Conservation (phyloP, 2,797 vertebrate genomes). For the Pitangus sulphuratus region DNA sequence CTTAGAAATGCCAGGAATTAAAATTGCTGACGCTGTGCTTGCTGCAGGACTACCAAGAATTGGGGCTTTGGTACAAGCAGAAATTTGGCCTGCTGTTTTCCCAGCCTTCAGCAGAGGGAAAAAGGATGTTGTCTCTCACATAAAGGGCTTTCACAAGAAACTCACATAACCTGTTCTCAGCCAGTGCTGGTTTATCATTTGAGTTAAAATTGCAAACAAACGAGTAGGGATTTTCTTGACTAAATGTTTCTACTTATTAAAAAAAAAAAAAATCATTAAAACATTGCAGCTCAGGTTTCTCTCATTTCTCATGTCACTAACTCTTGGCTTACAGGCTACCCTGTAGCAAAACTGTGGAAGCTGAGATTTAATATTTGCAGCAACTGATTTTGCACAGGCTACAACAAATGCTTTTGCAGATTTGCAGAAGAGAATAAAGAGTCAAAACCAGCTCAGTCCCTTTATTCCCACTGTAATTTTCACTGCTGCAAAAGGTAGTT, state of each 20-base stretch:
- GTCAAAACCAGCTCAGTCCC: neutral
- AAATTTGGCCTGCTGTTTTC: neutral
- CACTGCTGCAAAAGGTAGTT: neutral
- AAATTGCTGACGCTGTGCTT: neutral
- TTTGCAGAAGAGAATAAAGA: neutral
- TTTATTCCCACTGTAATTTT: neutral
- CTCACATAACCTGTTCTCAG: neutral
- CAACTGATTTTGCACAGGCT: neutral
- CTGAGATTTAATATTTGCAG: neutral
- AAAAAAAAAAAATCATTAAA: neutral
- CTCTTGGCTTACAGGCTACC: neutral
- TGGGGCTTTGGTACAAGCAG: neutral
- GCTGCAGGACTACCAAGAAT: neutral
- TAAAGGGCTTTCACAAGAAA: neutral
- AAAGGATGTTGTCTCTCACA: neutral
- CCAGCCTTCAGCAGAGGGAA: neutral
- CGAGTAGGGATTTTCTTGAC: neutral
- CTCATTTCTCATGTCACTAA: neutral
- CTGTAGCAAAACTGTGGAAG: neutral
- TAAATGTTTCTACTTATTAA: neutral
- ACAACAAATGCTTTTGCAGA: neutral
- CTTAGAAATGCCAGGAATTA: slow-evolving; percentile 10
- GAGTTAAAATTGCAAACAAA: neutral
- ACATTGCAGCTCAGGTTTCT: neutral
- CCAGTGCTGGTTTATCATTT: neutral